Evolutionary conservation across 2,888 invertebrate species (phyloP), one percentile per base, ranked within the genome.

Genomic region (Selenia dentaria): DNA sequence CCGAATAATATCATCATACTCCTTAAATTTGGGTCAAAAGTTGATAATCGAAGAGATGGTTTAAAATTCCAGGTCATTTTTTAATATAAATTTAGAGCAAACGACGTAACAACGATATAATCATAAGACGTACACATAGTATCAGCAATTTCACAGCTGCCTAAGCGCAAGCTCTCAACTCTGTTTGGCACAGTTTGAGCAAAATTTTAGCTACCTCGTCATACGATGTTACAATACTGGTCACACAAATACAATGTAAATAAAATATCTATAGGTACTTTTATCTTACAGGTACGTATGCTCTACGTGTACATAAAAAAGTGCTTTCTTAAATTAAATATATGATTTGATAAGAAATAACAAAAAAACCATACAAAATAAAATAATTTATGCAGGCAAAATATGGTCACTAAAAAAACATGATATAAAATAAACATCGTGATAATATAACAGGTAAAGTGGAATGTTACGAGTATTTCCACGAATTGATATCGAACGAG

Each of bases 151-250:
- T 34, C 28, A 29, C 14, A 39, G 49, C 49, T 49, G 49, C 49
- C 43, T 24, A 18, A 31, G 12, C 24, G 12, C 33, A 27, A 35
- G 16, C 14, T 10, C 10, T 6, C 11, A 1, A 9, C 42, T 49
- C 34, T 40, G 37, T 51, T 62, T 62, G 60, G 60, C 62, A 62
- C 60, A 39, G 33, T 44, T 56, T 60, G 62, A 62, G 62, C 62
- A 58, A 50, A 44, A 33, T 27, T 33, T 47, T 29, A 51, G 41
- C 46, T 47, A 51, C 39, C 37, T 48, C 34, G 35, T 43, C 34
- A 33, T 12, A 49, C 22, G 36, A 45, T 48, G 25, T 26, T 40
- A 18, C 35, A 44, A 54, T 48, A 46, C 43, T 43, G 38, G 36
- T 43, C 12, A 37, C 28, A 49, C n/a, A 31, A 36, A 6, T 26